These are phyloP conservation scores for Eurytoma californica DNA, from an alignment of 2,888 invertebrate genomes.

Conservation along the genomic window DNA sequence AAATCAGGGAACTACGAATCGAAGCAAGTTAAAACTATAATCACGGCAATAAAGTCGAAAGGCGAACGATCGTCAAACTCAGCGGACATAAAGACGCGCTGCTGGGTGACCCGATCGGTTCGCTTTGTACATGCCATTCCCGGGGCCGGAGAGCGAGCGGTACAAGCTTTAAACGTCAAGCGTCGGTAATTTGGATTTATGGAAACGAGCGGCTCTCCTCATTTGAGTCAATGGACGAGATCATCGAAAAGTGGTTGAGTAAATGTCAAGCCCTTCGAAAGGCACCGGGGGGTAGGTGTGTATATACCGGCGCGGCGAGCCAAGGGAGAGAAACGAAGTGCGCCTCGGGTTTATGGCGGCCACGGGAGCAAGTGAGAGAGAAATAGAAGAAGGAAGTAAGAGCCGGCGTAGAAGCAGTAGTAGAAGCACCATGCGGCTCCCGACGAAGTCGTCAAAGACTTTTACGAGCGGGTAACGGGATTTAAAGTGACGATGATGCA, in stretches of 20 bases:
- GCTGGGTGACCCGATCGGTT: neutral
- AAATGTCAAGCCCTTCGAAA: slow-evolving; percentile 69
- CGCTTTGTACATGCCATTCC: slow-evolving; percentile 28
- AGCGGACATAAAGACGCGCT: neutral
- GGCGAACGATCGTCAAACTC: slow-evolving; percentile 18
- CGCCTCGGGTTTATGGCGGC: slow-evolving; percentile 64
- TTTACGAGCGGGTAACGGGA: slow-evolving; percentile 75
- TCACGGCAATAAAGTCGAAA: slow-evolving; percentile 27
- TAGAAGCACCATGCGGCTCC: slow-evolving; percentile 59
- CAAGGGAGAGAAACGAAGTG: slow-evolving; percentile 46
- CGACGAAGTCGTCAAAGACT: slow-evolving; percentile 74
- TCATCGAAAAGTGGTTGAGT: slow-evolving; percentile 70
- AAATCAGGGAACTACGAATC: neutral
- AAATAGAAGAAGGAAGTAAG: slow-evolving; percentile 44
- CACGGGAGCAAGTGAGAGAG: slow-evolving; percentile 54
- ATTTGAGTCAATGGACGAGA: slow-evolving; percentile 56
- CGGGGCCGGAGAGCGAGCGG: neutral
- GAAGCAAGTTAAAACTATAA: slow-evolving; percentile 22
- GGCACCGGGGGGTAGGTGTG: slow-evolving; percentile 62
- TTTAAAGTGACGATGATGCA: slow-evolving; percentile 76
- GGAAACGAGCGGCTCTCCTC: slow-evolving; percentile 55
- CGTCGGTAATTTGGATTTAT: slow-evolving; percentile 60
- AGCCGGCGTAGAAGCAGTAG: slow-evolving; percentile 57
- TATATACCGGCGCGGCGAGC: slow-evolving; percentile 36
- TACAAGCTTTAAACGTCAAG: slow-evolving; percentile 29